phyloP scores from a whole-genome alignment of 2,888 invertebrate genomes.

The Mythimna ferrago region DNA sequence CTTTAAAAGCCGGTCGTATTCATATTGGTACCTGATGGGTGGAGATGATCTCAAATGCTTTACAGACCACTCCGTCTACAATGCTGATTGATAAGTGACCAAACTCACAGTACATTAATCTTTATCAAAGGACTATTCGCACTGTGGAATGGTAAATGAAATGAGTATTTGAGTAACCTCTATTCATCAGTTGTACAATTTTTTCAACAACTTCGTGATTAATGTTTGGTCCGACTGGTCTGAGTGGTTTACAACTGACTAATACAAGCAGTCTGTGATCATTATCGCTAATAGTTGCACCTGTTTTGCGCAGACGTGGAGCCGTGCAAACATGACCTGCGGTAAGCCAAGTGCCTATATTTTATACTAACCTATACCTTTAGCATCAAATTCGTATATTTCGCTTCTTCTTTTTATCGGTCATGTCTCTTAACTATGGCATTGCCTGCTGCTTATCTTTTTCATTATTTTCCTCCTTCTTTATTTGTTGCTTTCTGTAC shows the following conservation, averaged over 20 bases:
- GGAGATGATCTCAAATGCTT: constrained; percentile 77
- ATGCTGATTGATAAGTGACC: constrained; percentile 82
- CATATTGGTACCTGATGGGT: constrained; percentile 67
- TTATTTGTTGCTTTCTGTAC: constrained; percentile 52
- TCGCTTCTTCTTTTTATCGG: background rate
- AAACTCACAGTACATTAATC: constrained; percentile 81
- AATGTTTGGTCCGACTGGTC: constrained; percentile 19
- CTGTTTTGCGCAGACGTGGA: constrained; percentile 6
- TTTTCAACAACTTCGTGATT: constrained; percentile 37
- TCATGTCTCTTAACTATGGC: background rate
- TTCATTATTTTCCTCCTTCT: background rate
- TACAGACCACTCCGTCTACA: constrained; percentile 68
- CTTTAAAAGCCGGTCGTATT: constrained; percentile 72
- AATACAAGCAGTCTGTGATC: background rate
- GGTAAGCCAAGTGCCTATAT: background rate
- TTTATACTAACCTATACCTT: background rate
- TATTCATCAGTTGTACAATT: constrained; percentile 52
- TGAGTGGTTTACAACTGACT: constrained; percentile 23
- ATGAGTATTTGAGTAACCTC: constrained; percentile 34
- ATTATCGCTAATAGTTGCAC: constrained; percentile 23
- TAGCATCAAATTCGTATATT: background rate
- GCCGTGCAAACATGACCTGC: background rate
- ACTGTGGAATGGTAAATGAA: constrained; percentile 58
- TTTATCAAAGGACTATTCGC: constrained; percentile 80
- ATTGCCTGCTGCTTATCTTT: background rate